Evolutionary conservation across 2,888 invertebrate species (phyloP), one percentile per base, ranked within the genome.

Genomic region (Dromius quadrimaculatus): DNA sequence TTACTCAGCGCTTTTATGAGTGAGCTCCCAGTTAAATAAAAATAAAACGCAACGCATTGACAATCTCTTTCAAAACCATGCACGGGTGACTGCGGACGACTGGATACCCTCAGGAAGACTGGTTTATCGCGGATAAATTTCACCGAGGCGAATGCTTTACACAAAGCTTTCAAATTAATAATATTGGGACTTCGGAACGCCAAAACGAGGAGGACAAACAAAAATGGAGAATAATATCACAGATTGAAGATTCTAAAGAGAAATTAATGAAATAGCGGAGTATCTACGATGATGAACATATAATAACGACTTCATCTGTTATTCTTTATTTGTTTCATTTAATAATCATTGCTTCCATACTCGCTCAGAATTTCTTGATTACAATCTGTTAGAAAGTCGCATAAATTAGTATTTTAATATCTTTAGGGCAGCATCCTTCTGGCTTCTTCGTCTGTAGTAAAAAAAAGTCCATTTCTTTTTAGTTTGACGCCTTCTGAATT

Each of bases 1-100:
- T 78, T 78, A 78, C 77, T 79, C 75, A 70, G 74, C 75, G 64
- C 72, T 76, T 78, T 78, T 77, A 77, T 75, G 76, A 74, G 74
- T 71, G 70, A 75, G 66, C 71, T 73, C 72, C 73, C 74, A 74
- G 75, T 76, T 74, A 76, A 76, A 74, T 73, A 74, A 73, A 73
- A 72, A 76, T 76, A 76, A 76, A 76, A 76, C 74, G 74, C 72
- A 74, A 72, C 75, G 75, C 74, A 76, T 74, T 74, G 73, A 72
- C 76, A 74, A 75, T 73, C 57, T 71, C 66, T 71, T 72, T 72
- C 66, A 66, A 66, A 66, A 65, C 47, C 65, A 50, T 20, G 20
- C 65, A 65, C 47, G 34, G 32, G 8, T 20, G 17, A 23, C 20
- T 63, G 41, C 11, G 20, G 23, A 17, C 50, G 28, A 28, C 4